Percentiles rank a stretch among this genome's conserved stretches.
These are phyloP conservation scores for Andrena bicolor DNA, from an alignment of 2,888 invertebrate species.

Conservation along the genomic window DNA sequence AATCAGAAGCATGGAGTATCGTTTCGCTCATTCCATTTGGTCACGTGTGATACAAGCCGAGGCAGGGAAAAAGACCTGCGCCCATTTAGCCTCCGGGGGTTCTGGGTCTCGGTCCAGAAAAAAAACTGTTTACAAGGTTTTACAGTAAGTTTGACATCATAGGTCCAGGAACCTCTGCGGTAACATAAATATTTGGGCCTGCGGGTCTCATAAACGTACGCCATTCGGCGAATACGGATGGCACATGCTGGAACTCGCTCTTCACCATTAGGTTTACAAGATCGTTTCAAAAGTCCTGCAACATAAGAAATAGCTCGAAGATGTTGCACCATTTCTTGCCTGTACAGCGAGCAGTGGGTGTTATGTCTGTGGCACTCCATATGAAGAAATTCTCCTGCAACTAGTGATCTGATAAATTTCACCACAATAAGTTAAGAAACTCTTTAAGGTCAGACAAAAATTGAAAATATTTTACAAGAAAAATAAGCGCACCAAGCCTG, in stretches of 20 bases:
- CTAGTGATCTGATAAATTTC: too few relatives aligned
- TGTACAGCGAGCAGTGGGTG: not conserved
- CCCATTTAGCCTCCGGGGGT: not conserved
- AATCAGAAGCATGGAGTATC: not conserved
- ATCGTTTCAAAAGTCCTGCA: conserved; percentile 27
- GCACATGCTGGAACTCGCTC: conserved; percentile 44
- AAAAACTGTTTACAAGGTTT: conserved; percentile 45
- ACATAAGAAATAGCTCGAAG: conserved; percentile 11
- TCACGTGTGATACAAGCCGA: not conserved
- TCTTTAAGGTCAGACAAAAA: too few relatives aligned
- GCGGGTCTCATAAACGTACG: conserved; percentile 65
- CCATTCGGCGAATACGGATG: conserved; percentile 57
- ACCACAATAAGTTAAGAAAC: too few relatives aligned
- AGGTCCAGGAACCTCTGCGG: conserved; percentile 68
- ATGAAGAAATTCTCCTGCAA: not conserved
- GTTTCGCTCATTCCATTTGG: not conserved
- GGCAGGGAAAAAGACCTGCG: not conserved
- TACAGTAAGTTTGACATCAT: conserved; percentile 60
- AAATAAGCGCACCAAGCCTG: too few relatives aligned
- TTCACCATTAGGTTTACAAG: conserved; percentile 37
- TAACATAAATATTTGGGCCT: conserved; percentile 70
- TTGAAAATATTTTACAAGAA: too few relatives aligned
- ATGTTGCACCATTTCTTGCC: not conserved
- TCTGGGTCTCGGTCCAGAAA: not conserved
- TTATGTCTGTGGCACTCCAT: not conserved